A percentile compares a stretch with the other conserved stretches of the same genome.
Evolutionary conservation across 2,888 invertebrate species (phyloP).

Genomic region (Iselma pallidipennis): DNA sequence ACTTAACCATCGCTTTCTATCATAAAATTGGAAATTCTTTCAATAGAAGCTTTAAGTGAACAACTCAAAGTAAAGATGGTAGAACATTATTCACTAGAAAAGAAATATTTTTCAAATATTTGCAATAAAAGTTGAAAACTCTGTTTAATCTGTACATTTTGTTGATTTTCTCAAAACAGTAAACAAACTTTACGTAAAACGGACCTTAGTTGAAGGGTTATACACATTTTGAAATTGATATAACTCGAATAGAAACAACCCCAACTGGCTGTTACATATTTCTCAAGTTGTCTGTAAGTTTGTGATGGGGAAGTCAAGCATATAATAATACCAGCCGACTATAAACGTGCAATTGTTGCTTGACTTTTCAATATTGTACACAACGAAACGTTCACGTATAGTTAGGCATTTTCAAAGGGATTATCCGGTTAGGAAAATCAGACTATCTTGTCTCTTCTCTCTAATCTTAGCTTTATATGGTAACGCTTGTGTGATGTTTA

Average conservation of each 20-base stretch:
- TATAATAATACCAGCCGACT: slow-evolving; percentile 5
- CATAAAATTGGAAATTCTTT: no score
- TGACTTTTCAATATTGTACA: slow-evolving; percentile 24
- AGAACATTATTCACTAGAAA: no score
- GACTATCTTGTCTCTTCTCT: neutral
- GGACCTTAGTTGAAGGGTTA: neutral
- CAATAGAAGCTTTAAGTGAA: no score
- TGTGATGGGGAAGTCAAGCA: neutral
- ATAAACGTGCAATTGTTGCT: slow-evolving; percentile 8
- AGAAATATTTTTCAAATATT: neutral
- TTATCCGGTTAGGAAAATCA: slow-evolving; percentile 16
- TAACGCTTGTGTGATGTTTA: neutral
- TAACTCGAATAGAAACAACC: neutral
- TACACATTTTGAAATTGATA: neutral
- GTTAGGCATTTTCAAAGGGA: slow-evolving; percentile 23
- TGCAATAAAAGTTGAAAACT: neutral
- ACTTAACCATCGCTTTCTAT: no score
- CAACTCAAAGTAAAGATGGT: no score
- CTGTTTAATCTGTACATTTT: neutral
- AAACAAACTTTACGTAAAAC: neutral
- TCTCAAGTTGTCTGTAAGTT: neutral
- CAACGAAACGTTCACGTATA: slow-evolving; percentile 24
- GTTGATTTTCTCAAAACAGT: neutral
- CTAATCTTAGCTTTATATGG: neutral
- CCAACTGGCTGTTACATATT: neutral